A percentile compares a stretch with the other conserved stretches of the same genome.
Evolutionary conservation across 2,888 invertebrate genomes (phyloP).

Genomic region (Himalopsyche kuldschensis): DNA sequence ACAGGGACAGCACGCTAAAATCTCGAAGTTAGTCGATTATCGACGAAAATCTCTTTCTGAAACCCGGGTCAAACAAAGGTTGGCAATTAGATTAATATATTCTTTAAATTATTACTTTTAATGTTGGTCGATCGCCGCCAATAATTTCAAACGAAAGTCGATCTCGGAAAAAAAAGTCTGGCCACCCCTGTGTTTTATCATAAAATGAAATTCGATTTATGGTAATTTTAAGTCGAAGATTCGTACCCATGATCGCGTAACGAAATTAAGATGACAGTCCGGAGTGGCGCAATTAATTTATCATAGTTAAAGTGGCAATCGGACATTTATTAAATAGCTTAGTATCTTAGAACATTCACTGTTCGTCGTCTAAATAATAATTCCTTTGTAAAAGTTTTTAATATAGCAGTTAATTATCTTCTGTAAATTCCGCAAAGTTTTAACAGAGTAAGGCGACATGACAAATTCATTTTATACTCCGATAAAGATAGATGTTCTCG

Average conservation of each 20-base stretch:
- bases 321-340: not conserved
- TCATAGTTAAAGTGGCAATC: not conserved
- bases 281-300: not conserved
- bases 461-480: not conserved
- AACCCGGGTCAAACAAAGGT: no score
- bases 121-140: no score
- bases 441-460: not conserved
- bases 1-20: no score
- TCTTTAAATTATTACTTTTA: no score
- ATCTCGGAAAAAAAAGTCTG: no score
- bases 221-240: not conserved
- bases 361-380: not conserved
- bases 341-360: not conserved
- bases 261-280: not conserved
- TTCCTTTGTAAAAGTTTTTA: not conserved
- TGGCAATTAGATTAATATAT: no score
- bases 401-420: not conserved
- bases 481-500: not conserved
- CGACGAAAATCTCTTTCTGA: no score
- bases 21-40: no score
- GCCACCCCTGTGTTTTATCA: no score
- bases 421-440: not conserved
- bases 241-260: not conserved
- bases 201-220: no score
- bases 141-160: no score